Base-by-base conservation (phyloP, 1,140 invertebrate genomes). In the Hycleus phaleratus region DNA sequence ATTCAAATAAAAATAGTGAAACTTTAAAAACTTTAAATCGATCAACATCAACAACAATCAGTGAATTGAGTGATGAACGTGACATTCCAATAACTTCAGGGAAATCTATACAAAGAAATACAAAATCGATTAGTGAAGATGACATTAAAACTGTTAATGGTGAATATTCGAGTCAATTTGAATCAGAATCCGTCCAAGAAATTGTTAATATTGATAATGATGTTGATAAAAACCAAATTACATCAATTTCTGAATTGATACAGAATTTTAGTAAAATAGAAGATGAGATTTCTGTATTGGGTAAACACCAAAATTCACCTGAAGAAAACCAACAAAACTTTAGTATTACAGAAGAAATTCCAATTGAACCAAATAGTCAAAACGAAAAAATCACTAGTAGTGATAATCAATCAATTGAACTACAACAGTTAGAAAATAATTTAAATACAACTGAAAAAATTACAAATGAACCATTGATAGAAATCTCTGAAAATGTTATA, bases 231-330 rank as follows among this genome's bases (percentile, higher is more conserved):
- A 65, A 50, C 26, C 60, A 54, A 11, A 51, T 64, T 7, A 64
- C 65, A 12, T 65, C 63, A n/a, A 68, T 69, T 12, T 61, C 56
- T 26, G 55, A 63, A 43, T 49, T 69, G 3, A 69, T 69, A 10
- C 60, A 66, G n/a, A 59, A 64, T 25, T 64, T 69, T 40, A 68
- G 32, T 24, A 62, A 67, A 61, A 64, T 68, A 38, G 43, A 66
- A 51, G 64, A 68, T 8, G 66, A 65, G 18, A 67, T 69, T 48
- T 62, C 62, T 10, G 45, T 56, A 8, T 48, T 62, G 4, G 63
- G 63, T 47, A 61, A 60, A 48, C 47, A 46, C 39, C 53, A 8
- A 47, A 47, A 39, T 43, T 10, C 11, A n/a, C 38, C 6, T 39
- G 4, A 10, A 42, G 40, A 11, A 11, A 42, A 0, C 10, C 40